Evolutionary conservation across 1,140 invertebrate species (phyloP).

Genomic region (Drosophila mojavensis): DNA sequence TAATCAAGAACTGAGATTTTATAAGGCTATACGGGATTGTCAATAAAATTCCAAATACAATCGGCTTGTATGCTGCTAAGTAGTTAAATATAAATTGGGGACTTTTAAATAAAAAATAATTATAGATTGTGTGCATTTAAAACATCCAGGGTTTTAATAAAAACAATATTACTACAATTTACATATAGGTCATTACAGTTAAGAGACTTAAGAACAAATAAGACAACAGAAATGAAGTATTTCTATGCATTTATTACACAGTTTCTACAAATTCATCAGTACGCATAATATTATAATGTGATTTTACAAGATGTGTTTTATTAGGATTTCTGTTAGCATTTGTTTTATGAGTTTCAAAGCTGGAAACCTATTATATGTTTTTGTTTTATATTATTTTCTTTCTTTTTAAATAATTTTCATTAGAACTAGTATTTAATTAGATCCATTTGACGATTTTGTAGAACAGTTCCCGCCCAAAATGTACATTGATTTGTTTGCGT

Average conservation of each 20-base stretch:
- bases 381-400: conserved; percentile 29
- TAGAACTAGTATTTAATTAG: conserved; percentile 68
- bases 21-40: too few relatives aligned
- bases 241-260: conserved; percentile 13
- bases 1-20: too few relatives aligned
- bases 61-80: too few relatives aligned
- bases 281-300: conserved; percentile 25
- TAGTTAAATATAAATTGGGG: too few relatives aligned
- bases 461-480: conserved; percentile 76
- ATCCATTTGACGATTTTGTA: conserved; percentile 78
- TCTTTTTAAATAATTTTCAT: conserved; percentile 47
- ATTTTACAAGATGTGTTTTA: conserved; percentile 43
- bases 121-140: background rate
- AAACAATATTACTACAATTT: conserved; percentile 17
- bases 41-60: too few relatives aligned
- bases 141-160: too few relatives aligned
- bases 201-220: conserved; percentile 1
- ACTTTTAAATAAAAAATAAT: conserved; percentile 84
- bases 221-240: conserved; percentile 6
- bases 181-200: conserved; percentile 24
- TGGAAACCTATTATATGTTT: conserved; percentile 51
- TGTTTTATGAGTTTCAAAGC: conserved; percentile 47
- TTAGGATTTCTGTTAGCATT: conserved; percentile 28
- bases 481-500: conserved; percentile 78
- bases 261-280: conserved; percentile 25